These are phyloP conservation scores for Megamerina dolium DNA, from an alignment of 2,888 invertebrate species.

Conservation along the genomic window DNA sequence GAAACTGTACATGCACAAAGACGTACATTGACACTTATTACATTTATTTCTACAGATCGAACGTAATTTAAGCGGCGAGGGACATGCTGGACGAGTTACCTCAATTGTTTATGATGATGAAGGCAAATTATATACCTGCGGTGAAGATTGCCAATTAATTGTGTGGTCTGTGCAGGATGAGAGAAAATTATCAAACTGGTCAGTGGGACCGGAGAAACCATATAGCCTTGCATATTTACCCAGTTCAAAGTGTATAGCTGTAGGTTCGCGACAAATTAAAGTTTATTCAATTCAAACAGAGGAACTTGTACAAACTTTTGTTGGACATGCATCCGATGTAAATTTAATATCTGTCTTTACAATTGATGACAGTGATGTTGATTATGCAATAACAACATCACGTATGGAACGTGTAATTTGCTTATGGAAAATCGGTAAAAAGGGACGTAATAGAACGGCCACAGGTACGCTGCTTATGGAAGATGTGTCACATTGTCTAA, in stretches of 20 bases:
- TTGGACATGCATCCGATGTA: conserved; percentile 60
- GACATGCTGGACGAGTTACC: conserved; percentile 53
- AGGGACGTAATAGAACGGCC: conserved; percentile 50
- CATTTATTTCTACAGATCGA: conserved; percentile 32
- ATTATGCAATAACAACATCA: conserved; percentile 43
- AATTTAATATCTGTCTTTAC: conserved; percentile 47
- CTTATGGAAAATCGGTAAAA: conserved; percentile 45
- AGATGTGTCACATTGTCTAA: conserved; percentile 58
- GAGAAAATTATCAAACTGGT: conserved; percentile 54
- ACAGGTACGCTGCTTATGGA: conserved; percentile 62
- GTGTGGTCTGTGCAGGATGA: conserved; percentile 51
- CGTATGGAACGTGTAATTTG: conserved; percentile 45
- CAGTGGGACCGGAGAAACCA: conserved; percentile 52
- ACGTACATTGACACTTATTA: not conserved
- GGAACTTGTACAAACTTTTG: conserved; percentile 57
- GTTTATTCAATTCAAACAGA: conserved; percentile 58
- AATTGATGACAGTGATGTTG: conserved; percentile 22
- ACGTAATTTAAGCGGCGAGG: conserved; percentile 39
- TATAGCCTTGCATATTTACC: conserved; percentile 45
- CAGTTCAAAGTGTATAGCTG: conserved; percentile 37
- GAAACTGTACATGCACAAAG: not conserved
- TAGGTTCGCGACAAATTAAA: conserved; percentile 40
- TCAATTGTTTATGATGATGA: conserved; percentile 52
- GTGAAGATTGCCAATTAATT: conserved; percentile 55
- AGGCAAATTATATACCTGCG: conserved; percentile 54